Conservation (phyloP, 2,113 vertebrate genomes). For the Lagenorhynchus albirostris region DNA sequence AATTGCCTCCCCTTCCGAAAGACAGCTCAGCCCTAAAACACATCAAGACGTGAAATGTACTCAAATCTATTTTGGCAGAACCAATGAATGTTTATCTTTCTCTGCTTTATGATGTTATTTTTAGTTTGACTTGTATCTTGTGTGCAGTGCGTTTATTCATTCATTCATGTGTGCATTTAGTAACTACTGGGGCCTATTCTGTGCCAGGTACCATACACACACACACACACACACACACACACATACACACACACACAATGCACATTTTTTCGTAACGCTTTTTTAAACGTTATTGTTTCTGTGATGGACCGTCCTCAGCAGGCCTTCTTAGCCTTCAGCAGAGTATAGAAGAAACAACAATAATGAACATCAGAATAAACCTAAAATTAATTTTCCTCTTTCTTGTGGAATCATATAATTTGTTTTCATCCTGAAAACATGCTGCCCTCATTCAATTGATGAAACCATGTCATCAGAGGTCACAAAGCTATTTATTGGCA, state of each 20-base stretch:
- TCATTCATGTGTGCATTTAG: background rate
- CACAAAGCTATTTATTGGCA: conserved; percentile 22
- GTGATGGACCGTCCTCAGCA: background rate
- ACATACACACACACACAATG: background rate
- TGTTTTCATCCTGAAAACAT: background rate
- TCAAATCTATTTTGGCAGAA: background rate
- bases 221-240: background rate
- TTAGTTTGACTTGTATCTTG: background rate
- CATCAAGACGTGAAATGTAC: background rate
- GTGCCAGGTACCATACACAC: background rate
- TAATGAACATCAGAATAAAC: background rate
- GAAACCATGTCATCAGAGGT: background rate
- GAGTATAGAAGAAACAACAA: background rate
- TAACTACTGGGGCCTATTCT: background rate
- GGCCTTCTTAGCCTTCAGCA: background rate
- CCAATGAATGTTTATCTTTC: background rate
- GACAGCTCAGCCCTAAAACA: background rate
- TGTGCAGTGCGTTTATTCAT: background rate
- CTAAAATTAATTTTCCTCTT: background rate
- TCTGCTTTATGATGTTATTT: background rate
- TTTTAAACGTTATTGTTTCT: background rate
- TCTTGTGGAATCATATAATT: background rate
- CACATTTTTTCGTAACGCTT: background rate
- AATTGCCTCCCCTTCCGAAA: background rate
- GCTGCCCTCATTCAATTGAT: background rate